These are phyloP conservation scores for Monochamus saltuarius DNA, from an alignment of 1,140 invertebrate genomes.

Conservation along the genomic window DNA sequence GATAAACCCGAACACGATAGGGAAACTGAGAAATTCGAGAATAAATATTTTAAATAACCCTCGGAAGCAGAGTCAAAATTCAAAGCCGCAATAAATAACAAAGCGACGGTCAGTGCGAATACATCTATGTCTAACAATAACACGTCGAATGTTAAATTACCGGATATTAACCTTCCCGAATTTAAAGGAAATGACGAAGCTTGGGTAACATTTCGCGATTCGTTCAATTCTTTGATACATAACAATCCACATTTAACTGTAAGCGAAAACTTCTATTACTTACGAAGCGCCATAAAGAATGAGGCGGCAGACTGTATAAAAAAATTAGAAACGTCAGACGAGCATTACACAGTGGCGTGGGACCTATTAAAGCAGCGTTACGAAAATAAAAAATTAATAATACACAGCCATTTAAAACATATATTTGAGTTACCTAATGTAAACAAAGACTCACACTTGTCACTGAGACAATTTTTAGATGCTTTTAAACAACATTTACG, in stretches of 20 bases:
- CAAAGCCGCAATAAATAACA: too few species aligned
- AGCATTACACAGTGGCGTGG: conserved; percentile 22
- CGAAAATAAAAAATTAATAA: conserved; percentile 12
- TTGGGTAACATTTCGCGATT: conserved; percentile 16
- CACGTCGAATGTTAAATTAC: too few species aligned
- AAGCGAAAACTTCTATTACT: conserved; percentile 20
- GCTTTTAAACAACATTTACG: too few species aligned
- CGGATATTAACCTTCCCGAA: too few species aligned
- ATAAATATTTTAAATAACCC: too few species aligned
- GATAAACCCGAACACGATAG: too few species aligned
- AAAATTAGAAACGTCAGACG: conserved; percentile 5
- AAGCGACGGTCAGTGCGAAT: too few species aligned
- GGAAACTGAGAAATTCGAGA: too few species aligned
- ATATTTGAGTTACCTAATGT: conserved; percentile 9
- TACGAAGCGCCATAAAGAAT: conserved; percentile 13
- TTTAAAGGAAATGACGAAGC: too few species aligned
- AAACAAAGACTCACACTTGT: background rate
- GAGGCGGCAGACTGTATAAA: conserved; percentile 11
- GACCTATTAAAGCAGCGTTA: conserved; percentile 17
- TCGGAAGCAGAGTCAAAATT: too few species aligned
- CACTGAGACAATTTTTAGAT: too few species aligned
- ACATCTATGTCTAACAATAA: too few species aligned
- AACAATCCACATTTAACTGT: conserved; percentile 3
- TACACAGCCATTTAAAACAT: conserved; percentile 1
- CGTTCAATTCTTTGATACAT: conserved; percentile 11